Conservation (phyloP, 2,888 invertebrate species). For the Rhagophthalmus giganteus region DNA sequence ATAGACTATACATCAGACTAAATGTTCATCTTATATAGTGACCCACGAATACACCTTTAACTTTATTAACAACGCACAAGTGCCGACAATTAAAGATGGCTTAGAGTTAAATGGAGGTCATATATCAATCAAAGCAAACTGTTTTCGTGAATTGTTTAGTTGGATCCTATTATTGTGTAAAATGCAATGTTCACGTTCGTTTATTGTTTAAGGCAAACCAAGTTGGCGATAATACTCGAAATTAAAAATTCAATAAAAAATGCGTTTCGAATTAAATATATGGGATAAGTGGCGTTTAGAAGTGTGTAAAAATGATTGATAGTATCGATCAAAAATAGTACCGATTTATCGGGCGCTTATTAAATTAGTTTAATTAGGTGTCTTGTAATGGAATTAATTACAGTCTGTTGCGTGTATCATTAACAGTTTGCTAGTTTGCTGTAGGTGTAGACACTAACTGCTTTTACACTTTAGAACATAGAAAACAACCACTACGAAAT, state of each 20-base stretch:
- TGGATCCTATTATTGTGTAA: too few species aligned
- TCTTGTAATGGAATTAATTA: constrained; percentile 51
- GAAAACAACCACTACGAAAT: constrained; percentile 30
- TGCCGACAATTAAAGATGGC: constrained; percentile 19
- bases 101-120: constrained; percentile 9
- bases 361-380: constrained; percentile 50
- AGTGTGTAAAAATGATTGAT: constrained; percentile 15
- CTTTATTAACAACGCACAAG: constrained; percentile 14
- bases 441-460: constrained; percentile 43
- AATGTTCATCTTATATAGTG: constrained; percentile 15
- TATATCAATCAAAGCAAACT: constrained; percentile 15
- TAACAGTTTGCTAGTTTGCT: constrained; percentile 43
- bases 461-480: constrained; percentile 39
- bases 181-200: too few species aligned
- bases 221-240: too few species aligned
- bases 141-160: too few species aligned
- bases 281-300: too few species aligned
- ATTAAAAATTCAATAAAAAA: too few species aligned
- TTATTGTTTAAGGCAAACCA: too few species aligned
- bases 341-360: constrained; percentile 44
- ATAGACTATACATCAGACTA: constrained; percentile 22
- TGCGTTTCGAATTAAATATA: too few species aligned
- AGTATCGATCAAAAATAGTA: constrained; percentile 21
- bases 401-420: constrained; percentile 48
- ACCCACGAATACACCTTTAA: constrained; percentile 9